These are phyloP conservation scores for Polymixis lichenea DNA, from an alignment of 2,888 invertebrate species.

Conservation along the genomic window DNA sequence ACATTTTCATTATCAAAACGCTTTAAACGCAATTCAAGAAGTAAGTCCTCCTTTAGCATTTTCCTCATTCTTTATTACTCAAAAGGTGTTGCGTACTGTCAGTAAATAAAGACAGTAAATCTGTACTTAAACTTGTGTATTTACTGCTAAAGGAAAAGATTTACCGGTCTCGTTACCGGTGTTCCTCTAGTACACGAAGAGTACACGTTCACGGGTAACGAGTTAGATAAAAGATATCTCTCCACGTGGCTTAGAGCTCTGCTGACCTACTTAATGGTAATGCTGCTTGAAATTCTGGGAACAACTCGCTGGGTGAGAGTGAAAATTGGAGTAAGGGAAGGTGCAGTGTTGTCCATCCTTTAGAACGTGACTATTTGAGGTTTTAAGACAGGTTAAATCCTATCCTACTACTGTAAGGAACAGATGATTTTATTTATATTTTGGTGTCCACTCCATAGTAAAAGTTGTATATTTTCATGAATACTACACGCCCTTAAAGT, in stretches of 20 bases:
- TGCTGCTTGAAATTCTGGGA: slow-evolving; percentile 4
- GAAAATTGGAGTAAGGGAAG: not conserved
- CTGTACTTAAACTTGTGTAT: slow-evolving; percentile 1
- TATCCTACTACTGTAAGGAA: too few relatives aligned
- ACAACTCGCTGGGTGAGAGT: not conserved
- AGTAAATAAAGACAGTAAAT: slow-evolving; percentile 28
- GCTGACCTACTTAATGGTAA: slow-evolving; percentile 52
- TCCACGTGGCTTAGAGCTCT: slow-evolving; percentile 11
- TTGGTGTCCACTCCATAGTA: too few relatives aligned
- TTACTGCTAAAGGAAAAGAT: slow-evolving; percentile 41
- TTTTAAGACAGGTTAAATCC: too few relatives aligned
- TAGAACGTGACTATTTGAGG: too few relatives aligned
- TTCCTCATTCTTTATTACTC: not conserved
- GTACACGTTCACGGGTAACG: slow-evolving; percentile 36
- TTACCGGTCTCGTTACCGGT: slow-evolving; percentile 49
- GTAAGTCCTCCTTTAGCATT: not conserved
- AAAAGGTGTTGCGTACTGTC: not conserved
- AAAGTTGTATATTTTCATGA: too few relatives aligned
- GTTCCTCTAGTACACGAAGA: slow-evolving; percentile 8
- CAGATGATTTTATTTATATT: too few relatives aligned
- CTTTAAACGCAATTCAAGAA: not conserved
- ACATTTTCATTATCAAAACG: not conserved
- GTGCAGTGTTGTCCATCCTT: too few relatives aligned
- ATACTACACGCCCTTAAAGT: too few relatives aligned
- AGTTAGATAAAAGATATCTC: slow-evolving; percentile 49